Base-by-base conservation (phyloP, 2,888 invertebrate species). In the Latheticus oryzae region DNA sequence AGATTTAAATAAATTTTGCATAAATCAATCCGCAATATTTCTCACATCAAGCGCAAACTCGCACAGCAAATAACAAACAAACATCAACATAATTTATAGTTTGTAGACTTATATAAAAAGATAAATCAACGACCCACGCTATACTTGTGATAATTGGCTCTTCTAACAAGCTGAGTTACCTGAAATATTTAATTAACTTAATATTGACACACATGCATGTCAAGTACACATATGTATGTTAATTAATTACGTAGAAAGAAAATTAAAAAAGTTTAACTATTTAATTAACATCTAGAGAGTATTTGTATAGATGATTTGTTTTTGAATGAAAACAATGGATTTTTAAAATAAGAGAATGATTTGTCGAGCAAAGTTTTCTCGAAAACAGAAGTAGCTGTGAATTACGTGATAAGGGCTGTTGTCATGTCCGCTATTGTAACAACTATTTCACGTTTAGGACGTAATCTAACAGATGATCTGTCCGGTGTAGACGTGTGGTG, bases 101-200 rank as follows among this genome's bases (percentile, higher is more conserved):
- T 57, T 55, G 62, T 61, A 63, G 55, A 62, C 62, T 65, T 64
- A 68, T 69, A 69, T 70, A 71, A 45, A 71, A 58, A 67, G 67
- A 71, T 69, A 73, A 73, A 73, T 73, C 71, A 72, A 58, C 65
- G 54, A 64, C 73, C 73, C 70, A 73, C 73, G 69, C 70, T 65
- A 30, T 53, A 62, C 64, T 65, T 60, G 67, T 65, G 69, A 69
- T 72, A 71, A 73, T 71, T 71, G 73, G 69, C 68, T 66, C 63
- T 61, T 65, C 64, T 64, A 68, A 68, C 69, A 63, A 68, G 64
- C 64, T 65, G 61, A 63, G 64, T 66, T 67, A 66, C 66, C 69
- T 65, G 68, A 71, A 70, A 70, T 69, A 67, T 70, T 69, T 72
- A 73, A 73, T 73, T 73, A 73, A 68, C 60, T 45, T 33, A 54